phyloP scores from a whole-genome alignment of 2,113 vertebrate species.

The Myotis yumanensis region DNA sequence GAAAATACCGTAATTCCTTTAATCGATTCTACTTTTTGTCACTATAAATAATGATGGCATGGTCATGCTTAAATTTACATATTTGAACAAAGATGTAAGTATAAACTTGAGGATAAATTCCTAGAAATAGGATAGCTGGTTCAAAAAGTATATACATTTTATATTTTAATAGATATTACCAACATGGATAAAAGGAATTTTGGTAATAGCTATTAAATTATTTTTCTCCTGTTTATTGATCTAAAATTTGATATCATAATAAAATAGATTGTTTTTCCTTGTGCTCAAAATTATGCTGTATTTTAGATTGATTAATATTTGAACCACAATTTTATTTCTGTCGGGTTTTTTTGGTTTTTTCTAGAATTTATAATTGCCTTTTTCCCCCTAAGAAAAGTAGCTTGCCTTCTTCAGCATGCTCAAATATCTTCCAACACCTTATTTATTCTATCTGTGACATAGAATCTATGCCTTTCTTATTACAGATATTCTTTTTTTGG shows the following conservation, averaged over 20 bases:
- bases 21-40: constrained; percentile 28
- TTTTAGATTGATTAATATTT: constrained; percentile 21
- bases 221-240: too few species aligned
- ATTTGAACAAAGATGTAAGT: constrained; percentile 14
- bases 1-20: neutral
- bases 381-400: neutral
- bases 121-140: neutral
- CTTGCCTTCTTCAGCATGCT: neutral
- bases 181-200: neutral
- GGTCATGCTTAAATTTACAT: neutral
- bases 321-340: constrained; percentile 1
- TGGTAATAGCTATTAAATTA: neutral
- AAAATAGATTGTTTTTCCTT: constrained; percentile 18
- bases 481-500: constrained; percentile 3
- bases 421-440: constrained; percentile 16
- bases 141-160: neutral
- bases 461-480: neutral
- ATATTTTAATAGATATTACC: constrained; percentile 5
- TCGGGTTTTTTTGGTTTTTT: neutral
- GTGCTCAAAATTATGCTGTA: neutral
- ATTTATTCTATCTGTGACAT: neutral
- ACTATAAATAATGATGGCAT: constrained; percentile 2
- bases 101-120: neutral
- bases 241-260: neutral
- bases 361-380: neutral